Conservation (phyloP, 1,140 invertebrate genomes). For the Oncopeltus fasciatus region DNA sequence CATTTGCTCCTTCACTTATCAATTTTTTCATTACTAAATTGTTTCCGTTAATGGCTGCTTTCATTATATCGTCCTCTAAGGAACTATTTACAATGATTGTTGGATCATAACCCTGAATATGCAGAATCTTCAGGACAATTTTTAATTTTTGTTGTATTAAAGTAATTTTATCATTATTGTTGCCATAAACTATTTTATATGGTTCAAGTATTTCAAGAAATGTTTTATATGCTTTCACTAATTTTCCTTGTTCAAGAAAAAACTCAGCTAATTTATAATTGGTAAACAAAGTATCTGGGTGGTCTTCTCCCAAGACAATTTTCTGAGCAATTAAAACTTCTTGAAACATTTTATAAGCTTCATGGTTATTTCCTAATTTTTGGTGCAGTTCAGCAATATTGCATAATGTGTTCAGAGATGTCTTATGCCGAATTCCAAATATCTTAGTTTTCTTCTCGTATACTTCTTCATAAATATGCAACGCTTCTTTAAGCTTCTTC, state of each 20-base stretch:
- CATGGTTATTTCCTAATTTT: neutral
- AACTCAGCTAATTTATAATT: neutral
- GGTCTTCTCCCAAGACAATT: neutral
- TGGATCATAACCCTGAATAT: neutral
- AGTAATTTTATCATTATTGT: neutral
- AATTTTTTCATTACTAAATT: neutral
- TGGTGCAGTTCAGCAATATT: neutral
- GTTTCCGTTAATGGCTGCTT: neutral
- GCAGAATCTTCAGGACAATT: neutral
- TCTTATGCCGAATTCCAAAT: neutral
- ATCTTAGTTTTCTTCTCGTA: neutral
- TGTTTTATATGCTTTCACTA: neutral
- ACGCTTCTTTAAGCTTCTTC: neutral
- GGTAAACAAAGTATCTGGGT: neutral
- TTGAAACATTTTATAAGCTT: neutral
- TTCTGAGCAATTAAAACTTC: neutral
- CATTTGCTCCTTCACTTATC: neutral
- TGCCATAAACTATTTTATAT: neutral
- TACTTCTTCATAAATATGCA: neutral
- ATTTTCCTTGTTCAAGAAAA: neutral
- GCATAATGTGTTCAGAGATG: neutral
- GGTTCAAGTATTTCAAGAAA: neutral
- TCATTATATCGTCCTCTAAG: neutral
- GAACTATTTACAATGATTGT: neutral
- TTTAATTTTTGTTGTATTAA: neutral